phyloP scores from a whole-genome alignment of 2,113 vertebrate species.

The Perca flavescens region DNA sequence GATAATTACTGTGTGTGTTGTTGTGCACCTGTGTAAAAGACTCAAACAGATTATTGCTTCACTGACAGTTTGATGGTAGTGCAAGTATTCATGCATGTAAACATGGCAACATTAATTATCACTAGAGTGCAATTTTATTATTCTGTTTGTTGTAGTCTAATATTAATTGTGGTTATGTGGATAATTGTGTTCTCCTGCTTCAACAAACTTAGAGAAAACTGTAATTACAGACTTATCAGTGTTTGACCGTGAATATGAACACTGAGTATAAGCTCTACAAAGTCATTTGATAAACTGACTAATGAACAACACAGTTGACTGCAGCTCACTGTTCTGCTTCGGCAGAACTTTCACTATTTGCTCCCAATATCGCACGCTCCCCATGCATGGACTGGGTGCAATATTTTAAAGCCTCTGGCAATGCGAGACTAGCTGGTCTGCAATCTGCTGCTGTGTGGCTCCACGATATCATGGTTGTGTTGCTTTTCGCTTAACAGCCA shows the following conservation, averaged over 20 bases:
- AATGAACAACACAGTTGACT: slow-evolving; percentile 11
- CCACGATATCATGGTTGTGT: background rate
- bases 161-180: background rate
- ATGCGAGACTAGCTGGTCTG: background rate
- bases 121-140: background rate
- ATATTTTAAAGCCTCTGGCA: background rate
- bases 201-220: slow-evolving; percentile 10
- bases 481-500: slow-evolving; percentile 18
- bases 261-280: slow-evolving; percentile 17
- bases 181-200: slow-evolving; percentile 35
- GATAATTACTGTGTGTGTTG: background rate
- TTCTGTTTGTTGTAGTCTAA: background rate
- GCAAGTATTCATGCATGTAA: background rate
- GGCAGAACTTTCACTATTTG: background rate
- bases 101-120: background rate
- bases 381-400: background rate
- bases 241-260: slow-evolving; percentile 9
- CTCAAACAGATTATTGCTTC: background rate
- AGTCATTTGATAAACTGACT: slow-evolving; percentile 23
- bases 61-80: background rate
- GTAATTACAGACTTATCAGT: slow-evolving; percentile 1
- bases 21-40: background rate
- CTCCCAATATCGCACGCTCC: background rate
- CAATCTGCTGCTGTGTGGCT: slow-evolving; percentile 4
- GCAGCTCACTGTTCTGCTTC: slow-evolving; percentile 20